phyloP scores from a whole-genome alignment of 2,797 vertebrate species.

The Enteromius anoplus region DNA sequence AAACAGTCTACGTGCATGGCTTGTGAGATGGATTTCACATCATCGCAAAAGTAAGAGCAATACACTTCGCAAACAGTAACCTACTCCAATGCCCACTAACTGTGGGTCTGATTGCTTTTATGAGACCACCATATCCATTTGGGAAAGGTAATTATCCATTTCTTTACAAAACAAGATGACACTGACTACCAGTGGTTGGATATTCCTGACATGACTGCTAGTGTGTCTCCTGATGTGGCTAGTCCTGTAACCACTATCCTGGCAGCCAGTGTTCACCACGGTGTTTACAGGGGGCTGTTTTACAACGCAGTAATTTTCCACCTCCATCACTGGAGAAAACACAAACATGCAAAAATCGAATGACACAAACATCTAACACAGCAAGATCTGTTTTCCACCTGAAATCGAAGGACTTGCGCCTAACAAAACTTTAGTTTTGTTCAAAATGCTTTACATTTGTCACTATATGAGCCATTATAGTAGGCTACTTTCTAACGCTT shows the following conservation, averaged over 20 bases:
- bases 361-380: slow-evolving; percentile 10
- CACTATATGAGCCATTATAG: too few relatives aligned
- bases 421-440: background rate
- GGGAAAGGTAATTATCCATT: background rate
- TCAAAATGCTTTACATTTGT: background rate
- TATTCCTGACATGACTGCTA: background rate
- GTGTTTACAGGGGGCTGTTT: slow-evolving; percentile 41
- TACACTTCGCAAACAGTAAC: background rate
- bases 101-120: background rate
- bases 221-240: slow-evolving; percentile 1
- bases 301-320: slow-evolving; percentile 48
- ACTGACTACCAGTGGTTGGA: background rate
- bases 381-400: background rate
- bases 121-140: background rate
- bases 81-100: background rate
- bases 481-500: background rate
- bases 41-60: slow-evolving; percentile 8
- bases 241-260: slow-evolving; percentile 12
- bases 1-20: slow-evolving; percentile 20
- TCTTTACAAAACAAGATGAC: background rate
- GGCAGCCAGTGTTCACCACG: background rate
- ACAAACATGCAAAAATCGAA: slow-evolving; percentile 12
- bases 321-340: slow-evolving; percentile 14
- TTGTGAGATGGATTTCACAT: slow-evolving; percentile 21
- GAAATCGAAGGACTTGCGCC: background rate